Percentiles rank a stretch among this genome's conserved stretches.
phyloP scores from a whole-genome alignment of 92 coral and sea anemone species.

The Epizoanthus illoricatus region DNA sequence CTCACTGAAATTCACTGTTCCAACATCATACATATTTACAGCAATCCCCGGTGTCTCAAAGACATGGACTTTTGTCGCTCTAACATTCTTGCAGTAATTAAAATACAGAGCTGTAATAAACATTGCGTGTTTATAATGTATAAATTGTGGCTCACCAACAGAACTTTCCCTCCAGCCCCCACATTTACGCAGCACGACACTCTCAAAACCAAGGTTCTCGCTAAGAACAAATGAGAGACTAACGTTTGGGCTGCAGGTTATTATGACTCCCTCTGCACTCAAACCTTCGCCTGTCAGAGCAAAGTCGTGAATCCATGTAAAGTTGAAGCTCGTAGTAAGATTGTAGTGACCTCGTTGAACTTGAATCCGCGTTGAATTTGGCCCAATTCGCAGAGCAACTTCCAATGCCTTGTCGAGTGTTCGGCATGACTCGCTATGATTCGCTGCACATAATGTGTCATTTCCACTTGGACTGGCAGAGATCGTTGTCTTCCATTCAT shows the following conservation, averaged over 20 bases:
- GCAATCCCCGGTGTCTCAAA: constrained; percentile 56
- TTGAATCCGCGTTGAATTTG: constrained; percentile 59
- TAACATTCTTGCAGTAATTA: constrained; percentile 73
- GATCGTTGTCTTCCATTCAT: constrained; percentile 33
- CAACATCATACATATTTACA: constrained; percentile 51
- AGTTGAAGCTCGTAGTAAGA: constrained; percentile 41
- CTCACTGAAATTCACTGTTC: constrained; percentile 42
- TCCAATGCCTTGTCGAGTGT: constrained; percentile 53
- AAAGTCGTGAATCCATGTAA: constrained; percentile 47
- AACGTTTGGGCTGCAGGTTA: constrained; percentile 41
- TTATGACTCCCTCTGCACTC: constrained; percentile 42
- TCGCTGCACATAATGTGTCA: constrained; percentile 47
- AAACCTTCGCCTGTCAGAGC: constrained; percentile 50
- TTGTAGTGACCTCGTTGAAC: constrained; percentile 52
- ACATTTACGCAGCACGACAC: constrained; percentile 35
- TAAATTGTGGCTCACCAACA: constrained; percentile 33
- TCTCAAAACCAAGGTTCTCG: constrained; percentile 39
- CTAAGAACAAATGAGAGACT: constrained; percentile 52
- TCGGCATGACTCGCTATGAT: constrained; percentile 34
- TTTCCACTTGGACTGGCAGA: constrained; percentile 49
- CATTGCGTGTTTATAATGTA: constrained; percentile 44
- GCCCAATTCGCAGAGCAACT: constrained; percentile 14
- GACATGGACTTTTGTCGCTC: constrained; percentile 42
- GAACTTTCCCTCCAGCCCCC: constrained; percentile 49
- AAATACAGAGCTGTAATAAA: constrained; percentile 73